Base-by-base conservation (phyloP, 64 coral and sea anemone species). In the Actinia equina region DNA sequence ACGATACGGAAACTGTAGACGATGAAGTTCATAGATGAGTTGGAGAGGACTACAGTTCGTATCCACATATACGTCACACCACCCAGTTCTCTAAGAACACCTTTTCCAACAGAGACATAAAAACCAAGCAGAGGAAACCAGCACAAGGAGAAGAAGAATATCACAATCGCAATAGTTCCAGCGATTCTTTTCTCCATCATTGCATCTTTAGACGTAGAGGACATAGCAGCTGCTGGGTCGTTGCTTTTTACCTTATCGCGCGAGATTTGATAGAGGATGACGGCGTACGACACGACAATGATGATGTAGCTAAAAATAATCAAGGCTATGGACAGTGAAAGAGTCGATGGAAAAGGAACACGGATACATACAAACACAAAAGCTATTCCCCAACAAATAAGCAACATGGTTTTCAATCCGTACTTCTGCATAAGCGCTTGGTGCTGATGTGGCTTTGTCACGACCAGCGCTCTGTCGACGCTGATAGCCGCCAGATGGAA, bases 21-120 rank as follows among this genome's bases (percentile, higher is more conserved):
- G 57, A 88, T 80, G 27, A 82, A 88, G 55, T 88, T 88, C 87
- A 88, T 88, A 53, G 87, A 77, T 44, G 87, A 88, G 56, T 88
- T 88, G 30, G 55, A 88, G 23, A 88, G 53, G 13, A 77, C 77
- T 5, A 64, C 58, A 22, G 87, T 79, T 81, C 87, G 52, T 7
- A 88, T 82, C 87, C 87, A 82, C 87, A 88, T 88, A 57, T 81
- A 88, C n/a, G 87, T 71, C 5, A 71, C 43, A 15, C 74, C 55
- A 44, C 74, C 20, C 23, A 88, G 58, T 25, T 88, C 56, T 27
- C 70, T 71, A 26, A 88, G 4, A 52, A 84, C 82, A 30, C 82
- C 52, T 45, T 67, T 41, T 8, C 60, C 61, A 16, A 53, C 77
- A 20, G 76, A 54, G 27, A 19, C 5, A 51, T 77, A 88, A 77